These are phyloP conservation scores for Pan troglodytes DNA, from an alignment of 2,113 vertebrate species.

Conservation along the genomic window DNA sequence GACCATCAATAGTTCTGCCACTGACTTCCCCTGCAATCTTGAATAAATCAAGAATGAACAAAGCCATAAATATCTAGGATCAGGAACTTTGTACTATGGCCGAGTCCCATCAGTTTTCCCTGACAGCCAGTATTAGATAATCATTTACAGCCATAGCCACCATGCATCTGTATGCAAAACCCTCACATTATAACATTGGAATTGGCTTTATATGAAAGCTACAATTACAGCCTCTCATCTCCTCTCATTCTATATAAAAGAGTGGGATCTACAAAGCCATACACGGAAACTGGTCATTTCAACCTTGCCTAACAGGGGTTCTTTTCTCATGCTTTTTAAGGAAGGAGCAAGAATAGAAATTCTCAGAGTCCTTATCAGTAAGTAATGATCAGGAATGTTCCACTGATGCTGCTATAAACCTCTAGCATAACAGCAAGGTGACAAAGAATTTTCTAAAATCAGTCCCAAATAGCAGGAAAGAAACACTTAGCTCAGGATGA, in stretches of 20 bases:
- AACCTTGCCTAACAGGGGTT: background rate
- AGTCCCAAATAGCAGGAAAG: background rate
- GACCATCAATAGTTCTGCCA: background rate
- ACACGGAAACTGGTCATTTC: background rate
- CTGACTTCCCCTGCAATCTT: background rate
- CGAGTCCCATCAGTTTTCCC: background rate
- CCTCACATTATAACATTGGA: background rate
- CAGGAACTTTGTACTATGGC: background rate
- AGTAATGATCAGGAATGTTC: background rate
- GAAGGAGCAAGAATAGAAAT: background rate
- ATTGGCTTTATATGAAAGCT: background rate
- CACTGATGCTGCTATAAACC: background rate
- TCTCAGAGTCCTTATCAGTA: background rate
- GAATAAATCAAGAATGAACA: background rate
- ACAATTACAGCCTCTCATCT: background rate
- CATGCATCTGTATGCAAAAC: constrained; percentile 47
- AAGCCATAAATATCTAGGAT: background rate
- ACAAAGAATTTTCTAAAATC: constrained; percentile 39
- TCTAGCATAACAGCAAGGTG: background rate
- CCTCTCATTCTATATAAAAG: background rate
- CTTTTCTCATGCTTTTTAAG: background rate
- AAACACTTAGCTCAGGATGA: background rate
- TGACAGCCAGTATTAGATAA: constrained; percentile 8
- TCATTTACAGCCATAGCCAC: background rate
- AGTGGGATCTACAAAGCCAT: background rate